Evolutionary conservation across 2,888 invertebrate genomes (phyloP).

Genomic region (Pollenia amentaria): DNA sequence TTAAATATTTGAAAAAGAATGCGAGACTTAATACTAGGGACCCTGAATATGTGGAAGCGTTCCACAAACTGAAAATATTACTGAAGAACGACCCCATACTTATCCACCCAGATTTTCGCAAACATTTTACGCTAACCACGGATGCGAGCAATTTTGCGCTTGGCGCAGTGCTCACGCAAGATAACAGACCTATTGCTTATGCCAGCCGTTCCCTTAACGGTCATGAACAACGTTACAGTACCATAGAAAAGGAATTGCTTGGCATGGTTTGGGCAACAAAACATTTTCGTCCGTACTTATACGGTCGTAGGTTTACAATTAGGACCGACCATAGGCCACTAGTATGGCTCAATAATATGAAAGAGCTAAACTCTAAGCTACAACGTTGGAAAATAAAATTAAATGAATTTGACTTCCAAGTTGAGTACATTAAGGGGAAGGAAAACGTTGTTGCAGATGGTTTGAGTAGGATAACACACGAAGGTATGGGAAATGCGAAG

Average conservation of each 20-base stretch:
- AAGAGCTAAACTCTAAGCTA: conserved; percentile 45
- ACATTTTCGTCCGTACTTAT: not conserved
- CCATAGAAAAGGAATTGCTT: not conserved
- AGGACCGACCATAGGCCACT: conserved; percentile 5
- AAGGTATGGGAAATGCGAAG: not conserved
- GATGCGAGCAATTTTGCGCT: conserved; percentile 13
- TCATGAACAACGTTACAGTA: conserved; percentile 17
- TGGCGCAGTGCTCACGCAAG: not conserved
- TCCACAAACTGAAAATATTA: not conserved
- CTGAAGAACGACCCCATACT: not conserved
- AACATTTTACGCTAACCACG: not conserved
- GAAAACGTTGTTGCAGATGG: conserved; percentile 49
- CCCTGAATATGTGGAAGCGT: not conserved
- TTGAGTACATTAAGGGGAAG: conserved; percentile 56
- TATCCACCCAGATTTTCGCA: no score
- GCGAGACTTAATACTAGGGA: not conserved
- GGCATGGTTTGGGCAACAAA: conserved; percentile 7
- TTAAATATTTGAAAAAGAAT: not conserved
- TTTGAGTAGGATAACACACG: not conserved
- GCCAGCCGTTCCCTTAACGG: conserved; percentile 7
- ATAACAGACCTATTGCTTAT: not conserved
- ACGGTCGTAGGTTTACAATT: conserved; percentile 1
- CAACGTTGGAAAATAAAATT: conserved; percentile 55
- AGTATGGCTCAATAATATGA: conserved; percentile 35
- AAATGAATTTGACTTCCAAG: conserved; percentile 55